Base-by-base conservation (phyloP, 2,888 invertebrate genomes). In the Furcula furcula region DNA sequence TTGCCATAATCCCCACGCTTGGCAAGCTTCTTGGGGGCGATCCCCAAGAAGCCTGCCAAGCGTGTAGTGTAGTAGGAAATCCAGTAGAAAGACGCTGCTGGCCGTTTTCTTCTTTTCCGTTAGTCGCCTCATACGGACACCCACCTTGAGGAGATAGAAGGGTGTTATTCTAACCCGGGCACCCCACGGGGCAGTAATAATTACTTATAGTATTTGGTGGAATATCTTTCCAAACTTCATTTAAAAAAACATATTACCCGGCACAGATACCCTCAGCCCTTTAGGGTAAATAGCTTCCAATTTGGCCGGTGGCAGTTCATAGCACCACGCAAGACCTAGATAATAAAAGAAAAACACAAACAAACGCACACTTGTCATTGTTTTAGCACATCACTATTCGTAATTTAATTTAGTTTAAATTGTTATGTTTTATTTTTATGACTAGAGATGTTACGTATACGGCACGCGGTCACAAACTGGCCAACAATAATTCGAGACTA, bases 181-280 rank as follows among this genome's bases (percentile, higher is more conserved):
- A n/a, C n/a, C n/a, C n/a, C n/a, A n/a, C n/a, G n/a, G n/a, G n/a
- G n/a, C n/a, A n/a, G n/a, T n/a, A n/a, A n/a, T n/a, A n/a, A n/a
- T n/a, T n/a, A n/a, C n/a, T n/a, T n/a, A n/a, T n/a, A n/a, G n/a
- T n/a, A n/a, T n/a, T n/a, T n/a, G n/a, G n/a, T n/a, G n/a, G n/a
- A n/a, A n/a, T n/a, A n/a, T n/a, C n/a, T n/a, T n/a, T n/a, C n/a
- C n/a, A n/a, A n/a, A n/a, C n/a, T n/a, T n/a, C n/a, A n/a, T n/a
- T n/a, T n/a, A n/a, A n/a, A n/a, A n/a, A n/a, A n/a, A n/a, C n/a
- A 29, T 20, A 38, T 42, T 67, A 92, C 93, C 91, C 62, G 92
- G 92, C 46, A 93, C 77, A 0, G 92, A 92, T 4, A 92, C 91
- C 20, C 90, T 77, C 0, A 93, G 59, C 46, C 93, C 93, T 67